Evolutionary conservation across 2,113 vertebrate species (phyloP).

Genomic region (Desmodus rotundus): DNA sequence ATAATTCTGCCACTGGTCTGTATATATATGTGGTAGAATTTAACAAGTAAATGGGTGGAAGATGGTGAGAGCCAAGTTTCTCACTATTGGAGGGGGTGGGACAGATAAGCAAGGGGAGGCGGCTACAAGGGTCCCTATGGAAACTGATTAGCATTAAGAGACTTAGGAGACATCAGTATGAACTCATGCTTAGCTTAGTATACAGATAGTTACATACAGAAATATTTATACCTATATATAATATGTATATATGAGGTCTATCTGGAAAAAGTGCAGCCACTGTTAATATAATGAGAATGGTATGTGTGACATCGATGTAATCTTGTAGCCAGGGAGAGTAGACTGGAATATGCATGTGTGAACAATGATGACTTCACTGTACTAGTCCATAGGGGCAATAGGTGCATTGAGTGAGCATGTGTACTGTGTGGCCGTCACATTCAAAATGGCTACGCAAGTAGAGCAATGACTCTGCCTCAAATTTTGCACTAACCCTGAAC

Average conservation of each 20-base stretch:
- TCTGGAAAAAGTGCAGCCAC: too few relatives aligned
- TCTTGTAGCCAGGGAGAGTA: too few relatives aligned
- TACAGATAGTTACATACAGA: not conserved
- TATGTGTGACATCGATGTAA: too few relatives aligned
- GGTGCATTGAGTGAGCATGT: too few relatives aligned
- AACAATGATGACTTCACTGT: too few relatives aligned
- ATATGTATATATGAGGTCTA: not conserved
- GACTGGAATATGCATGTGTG: too few relatives aligned
- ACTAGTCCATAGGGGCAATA: too few relatives aligned
- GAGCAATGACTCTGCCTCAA: too few relatives aligned
- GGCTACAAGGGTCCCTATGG: not conserved
- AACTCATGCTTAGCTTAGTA: not conserved
- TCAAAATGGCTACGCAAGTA: too few relatives aligned
- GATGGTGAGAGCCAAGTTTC: not conserved
- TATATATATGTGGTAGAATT: not conserved
- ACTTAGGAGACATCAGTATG: not conserved
- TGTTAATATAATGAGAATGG: too few relatives aligned
- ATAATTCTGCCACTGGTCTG: not conserved
- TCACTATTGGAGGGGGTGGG: not conserved
- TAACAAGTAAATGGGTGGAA: not conserved
- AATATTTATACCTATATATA: not conserved
- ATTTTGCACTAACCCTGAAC: too few relatives aligned
- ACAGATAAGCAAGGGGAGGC: not conserved
- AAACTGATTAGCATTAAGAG: not conserved
- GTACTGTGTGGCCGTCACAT: too few relatives aligned